These are phyloP conservation scores for Chrysomallon squamiferum DNA, from an alignment of 1,140 invertebrate species.

Conservation along the genomic window DNA sequence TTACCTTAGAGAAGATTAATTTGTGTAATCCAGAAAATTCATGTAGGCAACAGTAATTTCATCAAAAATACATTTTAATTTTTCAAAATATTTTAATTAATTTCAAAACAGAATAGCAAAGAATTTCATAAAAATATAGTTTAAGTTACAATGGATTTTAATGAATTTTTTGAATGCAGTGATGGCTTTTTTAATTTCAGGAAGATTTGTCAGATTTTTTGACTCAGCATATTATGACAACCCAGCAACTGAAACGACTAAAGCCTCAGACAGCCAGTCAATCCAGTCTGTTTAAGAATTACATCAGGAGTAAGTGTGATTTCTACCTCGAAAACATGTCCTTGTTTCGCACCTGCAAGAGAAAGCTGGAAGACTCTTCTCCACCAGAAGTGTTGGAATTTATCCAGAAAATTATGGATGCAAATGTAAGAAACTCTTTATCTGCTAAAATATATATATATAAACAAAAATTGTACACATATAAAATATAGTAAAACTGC, in stretches of 20 bases:
- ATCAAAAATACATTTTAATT: too few species aligned
- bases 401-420: conserved; percentile 51
- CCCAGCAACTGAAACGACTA: conserved; percentile 36
- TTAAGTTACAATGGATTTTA: too few species aligned
- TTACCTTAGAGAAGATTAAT: too few species aligned
- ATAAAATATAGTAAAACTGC: not conserved
- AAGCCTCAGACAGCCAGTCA: conserved; percentile 37
- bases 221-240: conserved; percentile 33
- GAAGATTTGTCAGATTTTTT: conserved; percentile 51
- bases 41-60: too few species aligned
- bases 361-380: conserved; percentile 38
- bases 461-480: not conserved
- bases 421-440: conserved; percentile 36
- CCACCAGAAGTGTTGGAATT: conserved; percentile 42
- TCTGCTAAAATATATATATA: not conserved
- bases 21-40: too few species aligned
- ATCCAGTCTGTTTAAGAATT: conserved; percentile 36
- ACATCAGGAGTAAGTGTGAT: conserved; percentile 49
- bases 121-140: too few species aligned
- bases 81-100: too few species aligned
- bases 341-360: conserved; percentile 32
- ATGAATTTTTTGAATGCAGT: too few species aligned
- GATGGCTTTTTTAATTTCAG: conserved; percentile 29
- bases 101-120: too few species aligned
- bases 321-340: conserved; percentile 48